Conservation (phyloP, 2,113 vertebrate species). For the Edolisoma coerulescens region DNA sequence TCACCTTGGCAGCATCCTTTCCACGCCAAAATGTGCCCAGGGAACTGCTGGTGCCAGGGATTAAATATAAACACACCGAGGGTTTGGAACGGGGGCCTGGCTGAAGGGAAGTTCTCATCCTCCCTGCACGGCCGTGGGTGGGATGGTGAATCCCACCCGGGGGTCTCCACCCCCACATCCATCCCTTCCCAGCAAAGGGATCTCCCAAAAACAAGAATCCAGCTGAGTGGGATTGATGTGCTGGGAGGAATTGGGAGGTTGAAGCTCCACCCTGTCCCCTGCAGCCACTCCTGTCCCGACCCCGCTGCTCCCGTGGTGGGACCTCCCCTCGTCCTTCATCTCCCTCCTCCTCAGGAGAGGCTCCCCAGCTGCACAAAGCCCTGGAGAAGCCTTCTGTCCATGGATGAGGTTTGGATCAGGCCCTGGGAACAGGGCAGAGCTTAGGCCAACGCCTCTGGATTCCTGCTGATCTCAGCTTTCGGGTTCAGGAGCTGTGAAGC, state of each 20-base stretch:
- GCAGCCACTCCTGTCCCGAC: background rate
- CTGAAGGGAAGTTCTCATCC: background rate
- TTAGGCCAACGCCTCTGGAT: background rate
- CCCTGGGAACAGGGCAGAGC: background rate
- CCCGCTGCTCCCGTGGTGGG: background rate
- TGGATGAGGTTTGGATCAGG: background rate
- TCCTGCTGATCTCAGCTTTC: background rate
- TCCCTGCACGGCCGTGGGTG: background rate
- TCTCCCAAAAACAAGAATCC: background rate
- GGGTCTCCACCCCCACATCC: background rate
- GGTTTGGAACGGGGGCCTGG: background rate
- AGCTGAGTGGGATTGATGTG: background rate
- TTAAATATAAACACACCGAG: background rate
- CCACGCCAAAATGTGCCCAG: conserved; percentile 18
- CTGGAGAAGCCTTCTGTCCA: background rate
- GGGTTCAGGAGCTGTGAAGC: background rate
- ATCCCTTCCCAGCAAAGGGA: accelerated
- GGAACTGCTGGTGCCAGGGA: background rate
- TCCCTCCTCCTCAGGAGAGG: background rate
- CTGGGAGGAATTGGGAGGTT: background rate
- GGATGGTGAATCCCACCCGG: background rate
- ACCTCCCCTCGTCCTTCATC: background rate
- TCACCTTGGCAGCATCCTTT: conserved; percentile 46
- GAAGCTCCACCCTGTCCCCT: background rate
- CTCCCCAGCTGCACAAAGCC: background rate